A percentile compares a stretch with the other conserved stretches of the same genome.
These are phyloP conservation scores for Saxidomus purpurata DNA, from an alignment of 1,140 invertebrate species.

Conservation along the genomic window DNA sequence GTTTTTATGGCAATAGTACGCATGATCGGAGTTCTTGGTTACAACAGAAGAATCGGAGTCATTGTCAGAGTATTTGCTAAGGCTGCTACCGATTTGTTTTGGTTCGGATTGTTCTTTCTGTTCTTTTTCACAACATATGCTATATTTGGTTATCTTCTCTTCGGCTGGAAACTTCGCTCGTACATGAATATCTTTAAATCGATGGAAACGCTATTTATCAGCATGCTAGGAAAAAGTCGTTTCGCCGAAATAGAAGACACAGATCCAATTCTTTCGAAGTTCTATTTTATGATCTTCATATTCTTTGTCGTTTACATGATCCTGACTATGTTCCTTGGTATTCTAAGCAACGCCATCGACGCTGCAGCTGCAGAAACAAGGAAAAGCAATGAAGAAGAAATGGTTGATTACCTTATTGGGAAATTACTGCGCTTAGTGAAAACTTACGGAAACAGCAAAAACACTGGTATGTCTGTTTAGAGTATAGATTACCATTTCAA, in stretches of 20 bases:
- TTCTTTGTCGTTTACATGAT: slow-evolving; percentile 93
- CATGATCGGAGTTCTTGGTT: slow-evolving; percentile 62
- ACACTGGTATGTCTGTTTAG: too few relatives aligned
- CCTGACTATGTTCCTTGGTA: slow-evolving; percentile 93
- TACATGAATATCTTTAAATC: slow-evolving; percentile 42
- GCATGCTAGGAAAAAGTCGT: slow-evolving; percentile 93
- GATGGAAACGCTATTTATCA: slow-evolving; percentile 89
- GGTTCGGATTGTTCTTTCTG: slow-evolving; percentile 41
- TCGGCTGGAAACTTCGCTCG: slow-evolving; percentile 31
- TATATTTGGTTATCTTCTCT: slow-evolving; percentile 45
- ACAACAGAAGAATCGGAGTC: slow-evolving; percentile 57
- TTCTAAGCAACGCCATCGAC: slow-evolving; percentile 86
- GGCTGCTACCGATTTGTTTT: slow-evolving; percentile 43
- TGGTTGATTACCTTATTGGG: neutral
- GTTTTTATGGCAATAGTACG: slow-evolving; percentile 65
- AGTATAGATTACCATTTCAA: too few relatives aligned
- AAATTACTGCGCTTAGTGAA: neutral
- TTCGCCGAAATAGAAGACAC: slow-evolving; percentile 90
- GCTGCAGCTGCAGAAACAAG: neutral
- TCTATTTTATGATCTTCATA: slow-evolving; percentile 92
- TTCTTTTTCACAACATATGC: slow-evolving; percentile 36
- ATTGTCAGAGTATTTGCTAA: slow-evolving; percentile 47
- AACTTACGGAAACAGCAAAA: neutral
- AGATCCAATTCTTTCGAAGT: slow-evolving; percentile 89
- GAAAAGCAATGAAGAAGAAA: neutral